Percentiles rank a stretch among this genome's conserved stretches.
Conservation (phyloP, 2,888 invertebrate genomes). For the Steinernema scapterisci region DNA sequence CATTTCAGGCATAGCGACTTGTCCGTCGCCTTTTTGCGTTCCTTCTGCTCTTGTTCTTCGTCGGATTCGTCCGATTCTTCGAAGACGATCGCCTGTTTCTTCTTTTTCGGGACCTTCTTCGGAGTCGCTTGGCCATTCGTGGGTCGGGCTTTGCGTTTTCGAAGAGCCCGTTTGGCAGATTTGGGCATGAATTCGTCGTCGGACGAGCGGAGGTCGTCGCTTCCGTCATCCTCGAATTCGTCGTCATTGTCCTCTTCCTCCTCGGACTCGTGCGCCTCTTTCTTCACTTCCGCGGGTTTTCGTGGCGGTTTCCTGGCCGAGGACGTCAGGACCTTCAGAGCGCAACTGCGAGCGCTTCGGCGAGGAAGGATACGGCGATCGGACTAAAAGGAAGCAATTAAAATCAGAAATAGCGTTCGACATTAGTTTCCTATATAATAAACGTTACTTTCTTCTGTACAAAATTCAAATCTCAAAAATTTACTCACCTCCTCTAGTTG, state of each 20-base stretch:
- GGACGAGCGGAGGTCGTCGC: conserved; percentile 39
- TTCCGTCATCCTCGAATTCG: conserved; percentile 80
- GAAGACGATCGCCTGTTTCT: conserved; percentile 40
- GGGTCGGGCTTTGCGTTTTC: not conserved
- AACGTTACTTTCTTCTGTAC: too few species aligned
- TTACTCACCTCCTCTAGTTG: conserved; percentile 4
- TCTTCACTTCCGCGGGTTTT: conserved; percentile 34
- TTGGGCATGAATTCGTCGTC: conserved; percentile 54
- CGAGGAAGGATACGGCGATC: conserved; percentile 59
- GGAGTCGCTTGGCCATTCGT: conserved; percentile 31
- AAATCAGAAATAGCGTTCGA: too few species aligned
- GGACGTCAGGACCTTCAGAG: conserved; percentile 29
- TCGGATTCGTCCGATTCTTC: conserved; percentile 47
- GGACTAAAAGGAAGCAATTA: conserved; percentile 38
- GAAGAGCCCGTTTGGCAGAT: not conserved
- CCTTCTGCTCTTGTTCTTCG: conserved; percentile 68
- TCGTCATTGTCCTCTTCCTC: conserved; percentile 71
- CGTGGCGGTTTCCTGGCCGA: conserved; percentile 20
- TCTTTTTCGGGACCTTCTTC: conserved; percentile 34
- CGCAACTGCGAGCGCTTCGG: conserved; percentile 54
- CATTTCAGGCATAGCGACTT: conserved; percentile 88
- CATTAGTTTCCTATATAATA: too few species aligned
- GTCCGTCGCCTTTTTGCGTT: conserved; percentile 68
- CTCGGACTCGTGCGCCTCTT: conserved; percentile 42
- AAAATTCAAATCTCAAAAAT: not conserved